Conservation (phyloP, 1,140 invertebrate genomes). For the Dendroctonus ponderosae region DNA sequence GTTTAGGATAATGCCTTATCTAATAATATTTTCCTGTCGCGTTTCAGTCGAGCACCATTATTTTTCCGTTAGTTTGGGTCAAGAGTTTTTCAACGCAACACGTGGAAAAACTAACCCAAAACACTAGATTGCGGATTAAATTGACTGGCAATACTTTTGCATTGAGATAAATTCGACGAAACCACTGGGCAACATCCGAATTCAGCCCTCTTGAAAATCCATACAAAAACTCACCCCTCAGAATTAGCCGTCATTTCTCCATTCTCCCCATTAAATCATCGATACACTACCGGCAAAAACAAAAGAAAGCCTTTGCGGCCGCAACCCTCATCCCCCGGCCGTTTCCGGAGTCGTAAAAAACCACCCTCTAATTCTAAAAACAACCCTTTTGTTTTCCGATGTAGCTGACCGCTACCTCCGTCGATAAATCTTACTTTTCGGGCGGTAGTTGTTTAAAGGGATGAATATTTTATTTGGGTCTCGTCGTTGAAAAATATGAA, state of each 20-base stretch:
- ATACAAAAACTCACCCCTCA: constrained; percentile 26
- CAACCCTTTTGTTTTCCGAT: constrained; percentile 35
- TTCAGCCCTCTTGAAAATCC: constrained; percentile 13
- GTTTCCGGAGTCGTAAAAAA: constrained; percentile 31
- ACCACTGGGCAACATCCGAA: constrained; percentile 9
- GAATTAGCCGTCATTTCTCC: constrained; percentile 28
- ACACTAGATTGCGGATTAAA: too few relatives aligned
- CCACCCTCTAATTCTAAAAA: constrained; percentile 34
- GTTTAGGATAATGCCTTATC: constrained; percentile 21
- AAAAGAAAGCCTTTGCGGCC: constrained; percentile 33
- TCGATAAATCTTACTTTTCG: constrained; percentile 35
- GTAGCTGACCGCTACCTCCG: constrained; percentile 28
- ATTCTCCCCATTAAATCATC: constrained; percentile 31
- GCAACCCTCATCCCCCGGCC: constrained; percentile 28
- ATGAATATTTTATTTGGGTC: constrained; percentile 28
- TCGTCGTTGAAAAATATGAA: background rate
- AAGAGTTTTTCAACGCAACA: too few relatives aligned
- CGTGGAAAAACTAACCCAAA: too few relatives aligned
- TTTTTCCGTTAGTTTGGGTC: too few relatives aligned
- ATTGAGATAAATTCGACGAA: background rate
- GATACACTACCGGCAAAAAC: constrained; percentile 33
- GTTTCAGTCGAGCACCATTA: too few relatives aligned
- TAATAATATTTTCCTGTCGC: constrained; percentile 6
- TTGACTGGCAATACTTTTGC: too few relatives aligned
- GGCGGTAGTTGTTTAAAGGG: constrained; percentile 21